Conservation (phyloP, 2,888 invertebrate genomes). For the Amblyjoppa proteus region DNA sequence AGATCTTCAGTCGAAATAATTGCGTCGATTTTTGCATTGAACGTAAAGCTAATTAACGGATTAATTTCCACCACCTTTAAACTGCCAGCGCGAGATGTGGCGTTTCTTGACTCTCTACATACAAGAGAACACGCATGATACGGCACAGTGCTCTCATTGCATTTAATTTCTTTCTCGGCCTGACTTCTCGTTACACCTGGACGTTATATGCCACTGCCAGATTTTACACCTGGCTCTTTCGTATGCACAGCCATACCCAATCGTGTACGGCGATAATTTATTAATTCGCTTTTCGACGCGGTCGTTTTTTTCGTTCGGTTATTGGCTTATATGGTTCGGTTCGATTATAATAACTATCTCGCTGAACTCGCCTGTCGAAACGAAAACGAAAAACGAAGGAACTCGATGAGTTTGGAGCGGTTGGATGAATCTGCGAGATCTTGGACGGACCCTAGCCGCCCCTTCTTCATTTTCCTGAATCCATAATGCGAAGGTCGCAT, state of each 20-base stretch:
- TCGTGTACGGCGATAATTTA: background rate
- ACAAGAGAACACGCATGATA: conserved; percentile 9
- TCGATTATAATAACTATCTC: too few relatives aligned
- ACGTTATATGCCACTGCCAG: background rate
- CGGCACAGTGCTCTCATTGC: conserved; percentile 1
- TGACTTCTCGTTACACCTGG: conserved; percentile 28
- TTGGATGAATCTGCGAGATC: conserved; percentile 38
- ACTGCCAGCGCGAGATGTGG: background rate
- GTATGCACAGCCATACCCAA: background rate
- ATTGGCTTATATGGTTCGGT: too few relatives aligned
- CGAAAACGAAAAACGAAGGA: background rate
- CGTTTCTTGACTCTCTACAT: background rate
- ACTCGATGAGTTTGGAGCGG: conserved; percentile 1
- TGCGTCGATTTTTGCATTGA: background rate
- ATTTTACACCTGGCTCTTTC: conserved; percentile 29
- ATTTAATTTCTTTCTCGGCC: conserved; percentile 15
- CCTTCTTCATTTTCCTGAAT: conserved; percentile 64
- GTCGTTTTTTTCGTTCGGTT: too few relatives aligned
- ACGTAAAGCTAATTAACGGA: conserved; percentile 9
- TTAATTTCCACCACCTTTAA: conserved; percentile 20
- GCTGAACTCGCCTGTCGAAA: too few relatives aligned
- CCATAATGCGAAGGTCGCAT: conserved; percentile 70
- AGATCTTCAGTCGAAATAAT: too few relatives aligned
- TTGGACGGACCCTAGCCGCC: conserved; percentile 43
- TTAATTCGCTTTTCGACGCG: too few relatives aligned